Base-by-base conservation (phyloP, 2,113 vertebrate species). In the Equus quagga region DNA sequence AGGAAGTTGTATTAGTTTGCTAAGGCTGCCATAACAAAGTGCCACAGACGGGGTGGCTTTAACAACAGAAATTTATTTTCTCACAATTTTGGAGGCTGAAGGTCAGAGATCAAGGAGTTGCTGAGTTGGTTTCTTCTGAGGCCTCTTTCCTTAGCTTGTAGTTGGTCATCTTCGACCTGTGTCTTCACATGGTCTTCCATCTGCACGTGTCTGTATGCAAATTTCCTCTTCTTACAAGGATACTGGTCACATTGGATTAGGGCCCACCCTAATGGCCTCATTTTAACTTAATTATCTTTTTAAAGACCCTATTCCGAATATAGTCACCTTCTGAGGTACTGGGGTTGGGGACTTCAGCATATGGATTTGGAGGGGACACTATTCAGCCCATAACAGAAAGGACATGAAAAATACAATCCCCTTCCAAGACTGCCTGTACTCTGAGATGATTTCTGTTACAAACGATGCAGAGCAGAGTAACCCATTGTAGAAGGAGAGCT, bases 61-160 rank as follows among this genome's bases (percentile, higher is more conserved):
- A 91, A 91, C 51, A 19, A 67, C 19, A 88, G n/a, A 95, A 95
- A 88, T 58, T 23, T 92, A 75, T 73, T 83, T 84, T 81, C 89
- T 84, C 67, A 65, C 19, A 70, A 31, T 89, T 82, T 62, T 36
- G 12, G 54, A 67, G 14, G 14, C 58, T 70, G 51, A 28, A 65
- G 76, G 15, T 21, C 12, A 11, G 17, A 76, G 76, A 49, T 89
- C 33, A 67, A 96, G 6, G 23, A 65, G 3, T 79, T 41, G 41
- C 36, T 78, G 36, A 28, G 8, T 58, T 80, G 58, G 11, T 83
- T 91, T 91, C 46, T 82, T 81, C 64, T 89, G 67, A 78, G 58
- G 58, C 41, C 14, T 41, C 49, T 93, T 65, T 56, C 51, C 82
- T 88, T 56, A 49, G 14, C 26, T 76, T 80, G 17, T 26, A 46